Evolutionary conservation across 2,888 invertebrate species (phyloP).

Genomic region (Eurois occulta): DNA sequence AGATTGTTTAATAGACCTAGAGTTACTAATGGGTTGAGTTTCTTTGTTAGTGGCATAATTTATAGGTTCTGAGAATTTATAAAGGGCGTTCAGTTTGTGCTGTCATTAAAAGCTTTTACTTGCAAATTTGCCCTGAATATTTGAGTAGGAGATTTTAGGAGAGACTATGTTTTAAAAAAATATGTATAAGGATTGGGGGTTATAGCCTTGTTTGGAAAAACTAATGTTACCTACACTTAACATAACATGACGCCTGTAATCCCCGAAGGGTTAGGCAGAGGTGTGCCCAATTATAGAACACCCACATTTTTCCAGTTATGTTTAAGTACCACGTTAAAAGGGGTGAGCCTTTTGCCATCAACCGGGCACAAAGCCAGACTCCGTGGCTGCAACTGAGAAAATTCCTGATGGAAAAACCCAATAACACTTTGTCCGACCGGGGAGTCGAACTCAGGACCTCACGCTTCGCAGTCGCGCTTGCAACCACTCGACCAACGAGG

Average conservation of each 20-base stretch:
- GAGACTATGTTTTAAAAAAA: neutral
- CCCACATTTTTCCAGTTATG: neutral
- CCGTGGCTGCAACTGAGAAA: neutral
- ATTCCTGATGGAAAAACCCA: neutral
- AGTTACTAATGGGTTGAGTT: slow-evolving; percentile 15
- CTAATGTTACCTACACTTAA: neutral
- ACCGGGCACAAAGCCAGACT: too few species aligned
- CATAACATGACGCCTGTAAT: neutral
- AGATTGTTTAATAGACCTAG: slow-evolving; percentile 30
- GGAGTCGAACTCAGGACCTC: neutral
- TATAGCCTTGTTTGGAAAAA: neutral
- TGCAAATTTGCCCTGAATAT: neutral
- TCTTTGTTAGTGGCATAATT: slow-evolving; percentile 26
- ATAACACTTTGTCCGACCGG: neutral
- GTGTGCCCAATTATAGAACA: neutral
- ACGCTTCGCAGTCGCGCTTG: neutral
- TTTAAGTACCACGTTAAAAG: too few species aligned
- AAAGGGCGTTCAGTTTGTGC: neutral
- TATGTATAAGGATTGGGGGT: neutral
- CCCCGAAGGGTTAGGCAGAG: neutral
- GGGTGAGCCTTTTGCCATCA: too few species aligned
- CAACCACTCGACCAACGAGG: neutral
- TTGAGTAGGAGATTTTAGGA: neutral
- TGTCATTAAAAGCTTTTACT: neutral
- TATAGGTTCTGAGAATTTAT: slow-evolving; percentile 8